These are phyloP conservation scores for Condylura cristata DNA, from an alignment of 2,113 vertebrate genomes.

Conservation along the genomic window DNA sequence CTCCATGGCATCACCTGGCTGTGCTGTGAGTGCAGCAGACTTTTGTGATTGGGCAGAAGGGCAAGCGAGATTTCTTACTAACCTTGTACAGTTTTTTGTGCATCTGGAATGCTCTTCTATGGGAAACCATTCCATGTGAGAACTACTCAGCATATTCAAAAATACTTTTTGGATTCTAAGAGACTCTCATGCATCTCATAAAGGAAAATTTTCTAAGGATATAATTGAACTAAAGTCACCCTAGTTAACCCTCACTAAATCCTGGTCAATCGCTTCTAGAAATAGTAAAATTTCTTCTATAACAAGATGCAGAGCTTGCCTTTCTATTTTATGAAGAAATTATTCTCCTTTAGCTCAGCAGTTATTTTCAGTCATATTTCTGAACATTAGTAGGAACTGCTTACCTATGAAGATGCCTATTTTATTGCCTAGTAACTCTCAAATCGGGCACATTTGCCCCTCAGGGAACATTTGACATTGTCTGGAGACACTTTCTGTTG, in stretches of 20 bases:
- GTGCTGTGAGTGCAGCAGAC: accelerated
- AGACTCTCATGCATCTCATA: background rate
- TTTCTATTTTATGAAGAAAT: background rate
- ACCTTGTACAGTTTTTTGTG: background rate
- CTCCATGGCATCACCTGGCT: too few relatives aligned
- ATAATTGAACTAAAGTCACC: background rate
- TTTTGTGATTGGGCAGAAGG: background rate
- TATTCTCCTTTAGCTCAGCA: background rate
- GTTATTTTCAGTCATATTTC: background rate
- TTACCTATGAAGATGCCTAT: background rate
- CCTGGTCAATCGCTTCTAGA: background rate
- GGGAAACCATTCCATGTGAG: background rate
- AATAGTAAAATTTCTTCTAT: background rate
- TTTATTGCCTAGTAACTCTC: background rate
- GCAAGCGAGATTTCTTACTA: background rate
- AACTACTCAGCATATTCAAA: too few relatives aligned
- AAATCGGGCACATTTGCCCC: background rate
- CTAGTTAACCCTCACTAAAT: background rate
- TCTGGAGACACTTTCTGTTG: background rate
- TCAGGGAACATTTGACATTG: background rate
- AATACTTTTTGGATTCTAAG: background rate
- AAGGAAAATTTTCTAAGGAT: background rate
- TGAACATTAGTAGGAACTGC: background rate
- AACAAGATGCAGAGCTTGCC: background rate
- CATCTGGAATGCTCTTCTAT: background rate